These are phyloP conservation scores for Siniperca obscura DNA, from an alignment of 2,797 vertebrate genomes.

Conservation along the genomic window DNA sequence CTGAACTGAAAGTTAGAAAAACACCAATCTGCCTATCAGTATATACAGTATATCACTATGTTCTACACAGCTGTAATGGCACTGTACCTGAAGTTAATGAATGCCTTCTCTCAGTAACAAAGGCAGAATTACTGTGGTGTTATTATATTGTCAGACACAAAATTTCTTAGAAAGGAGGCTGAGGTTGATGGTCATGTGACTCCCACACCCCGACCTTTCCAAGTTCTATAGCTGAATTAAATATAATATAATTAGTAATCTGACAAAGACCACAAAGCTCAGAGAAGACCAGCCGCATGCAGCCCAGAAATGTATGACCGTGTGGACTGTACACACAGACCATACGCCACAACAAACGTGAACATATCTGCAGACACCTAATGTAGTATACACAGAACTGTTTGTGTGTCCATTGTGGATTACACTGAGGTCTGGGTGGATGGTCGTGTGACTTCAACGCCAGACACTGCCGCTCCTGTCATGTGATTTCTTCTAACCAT, in stretches of 20 bases:
- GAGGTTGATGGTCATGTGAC: not conserved
- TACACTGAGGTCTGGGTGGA: too few relatives aligned
- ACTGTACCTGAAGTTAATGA: not conserved
- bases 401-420: too few relatives aligned
- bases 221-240: too few relatives aligned
- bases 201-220: not conserved
- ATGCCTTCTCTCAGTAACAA: not conserved
- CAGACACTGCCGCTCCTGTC: too few relatives aligned
- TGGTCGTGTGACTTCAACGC: not conserved
- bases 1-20: not conserved
- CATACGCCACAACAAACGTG: not conserved
- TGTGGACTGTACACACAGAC: not conserved
- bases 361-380: not conserved
- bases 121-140: not conserved
- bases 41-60: not conserved
- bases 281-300: not conserved
- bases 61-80: not conserved
- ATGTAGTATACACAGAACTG: too few relatives aligned
- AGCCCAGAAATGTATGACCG: not conserved
- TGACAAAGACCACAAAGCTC: not conserved
- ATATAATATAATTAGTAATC: not conserved
- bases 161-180: not conserved
- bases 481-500: too few relatives aligned
- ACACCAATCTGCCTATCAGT: not conserved
- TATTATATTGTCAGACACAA: not conserved